A percentile compares a stretch with the other conserved stretches of the same genome.
Evolutionary conservation across 2,113 vertebrate species (phyloP).

Genomic region (Phyllopteryx taeniolatus): DNA sequence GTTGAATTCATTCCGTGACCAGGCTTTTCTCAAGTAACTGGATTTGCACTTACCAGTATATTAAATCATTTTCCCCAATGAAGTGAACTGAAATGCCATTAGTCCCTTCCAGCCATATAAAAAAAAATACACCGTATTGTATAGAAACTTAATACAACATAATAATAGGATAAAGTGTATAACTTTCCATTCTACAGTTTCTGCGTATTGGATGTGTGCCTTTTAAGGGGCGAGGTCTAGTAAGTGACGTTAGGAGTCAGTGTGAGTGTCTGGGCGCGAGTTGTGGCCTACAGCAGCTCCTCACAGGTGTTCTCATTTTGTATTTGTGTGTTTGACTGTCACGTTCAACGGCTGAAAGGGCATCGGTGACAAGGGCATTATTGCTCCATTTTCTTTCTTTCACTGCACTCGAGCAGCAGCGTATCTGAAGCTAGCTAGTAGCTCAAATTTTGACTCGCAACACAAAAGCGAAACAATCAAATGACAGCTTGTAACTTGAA

Average conservation of each 20-base stretch:
- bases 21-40: background rate
- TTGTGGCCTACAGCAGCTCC: background rate
- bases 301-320: background rate
- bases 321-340: background rate
- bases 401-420: too few relatives aligned
- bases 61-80: background rate
- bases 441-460: too few relatives aligned
- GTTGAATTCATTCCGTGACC: background rate
- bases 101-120: too few relatives aligned
- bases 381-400: too few relatives aligned
- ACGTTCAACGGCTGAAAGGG: too few relatives aligned
- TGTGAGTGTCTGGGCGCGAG: background rate
- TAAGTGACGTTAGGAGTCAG: background rate
- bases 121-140: too few relatives aligned
- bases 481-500: too few relatives aligned
- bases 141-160: too few relatives aligned
- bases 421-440: too few relatives aligned
- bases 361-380: too few relatives aligned
- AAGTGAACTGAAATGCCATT: background rate
- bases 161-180: background rate
- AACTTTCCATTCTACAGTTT: background rate
- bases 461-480: too few relatives aligned
- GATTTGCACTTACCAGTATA: too few relatives aligned
- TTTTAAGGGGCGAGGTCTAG: background rate
- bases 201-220: background rate